Evolutionary conservation across 2,888 invertebrate species (phyloP), one percentile per base, ranked within the genome.

Genomic region (Rapana venosa): DNA sequence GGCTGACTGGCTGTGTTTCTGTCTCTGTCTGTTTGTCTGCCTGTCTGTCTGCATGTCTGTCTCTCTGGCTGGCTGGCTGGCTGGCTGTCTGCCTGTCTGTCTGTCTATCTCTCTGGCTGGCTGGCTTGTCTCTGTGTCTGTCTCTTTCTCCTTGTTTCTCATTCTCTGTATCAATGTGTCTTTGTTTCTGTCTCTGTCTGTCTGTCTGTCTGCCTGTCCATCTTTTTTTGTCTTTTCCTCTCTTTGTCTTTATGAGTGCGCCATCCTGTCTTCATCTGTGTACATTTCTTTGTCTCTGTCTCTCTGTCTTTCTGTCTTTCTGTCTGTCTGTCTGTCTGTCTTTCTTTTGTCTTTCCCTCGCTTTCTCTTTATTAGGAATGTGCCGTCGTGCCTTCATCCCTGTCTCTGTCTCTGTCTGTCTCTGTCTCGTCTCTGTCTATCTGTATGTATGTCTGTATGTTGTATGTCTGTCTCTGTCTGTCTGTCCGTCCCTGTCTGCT

Each of bases 321-420:
- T 79, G 32, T 35, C 79, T 79, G 32, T 79, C 79, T 79, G 26
- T 79, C 79, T 79, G n/a, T 79, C 79, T 79, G n/a, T 35, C 36
- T 79, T 32, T 30, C 77, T 77, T 32, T 77, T 70, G 17, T 70
- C 70, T 70, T 22, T 70, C 70, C 26, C 70, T 70, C 70, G 20
- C 70, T 70, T n/a, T 70, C 70, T 70, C 13, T 15, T 58, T 58
- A 13, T 58, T 58, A 58, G 15, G 11, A 58, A 58, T 58, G 15
- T 58, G 15, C 15, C 8, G 8, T n/a, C n/a, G n/a, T n/a, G n/a
- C n/a, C n/a, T n/a, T n/a, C n/a, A n/a, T n/a, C 4, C 22, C 61
- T 61, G 20, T 61, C 61, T 61, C 61, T 61, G 61, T 74, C 74
- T 74, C n/a, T 74, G 26, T 74, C 26, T 74, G 26, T 11, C 74